Evolutionary conservation across 2,888 invertebrate genomes (phyloP).

Genomic region (Auanema freiburgensis): DNA sequence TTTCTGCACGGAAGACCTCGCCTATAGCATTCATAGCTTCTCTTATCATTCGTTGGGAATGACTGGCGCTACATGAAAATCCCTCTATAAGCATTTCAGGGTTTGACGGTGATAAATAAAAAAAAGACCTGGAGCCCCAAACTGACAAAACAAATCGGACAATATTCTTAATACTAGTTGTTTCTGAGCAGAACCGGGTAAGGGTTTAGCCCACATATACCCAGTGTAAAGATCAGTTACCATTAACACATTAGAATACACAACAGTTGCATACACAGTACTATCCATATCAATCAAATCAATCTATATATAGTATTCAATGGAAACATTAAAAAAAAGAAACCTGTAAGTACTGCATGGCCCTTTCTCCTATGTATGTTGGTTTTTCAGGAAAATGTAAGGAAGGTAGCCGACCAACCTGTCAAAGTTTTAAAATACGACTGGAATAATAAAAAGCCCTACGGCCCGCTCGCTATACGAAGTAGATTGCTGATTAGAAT

Average conservation of each 20-base stretch:
- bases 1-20: constrained; percentile 24
- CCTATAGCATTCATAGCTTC: constrained; percentile 29
- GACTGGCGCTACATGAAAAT: constrained; percentile 18
- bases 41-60: constrained; percentile 25
- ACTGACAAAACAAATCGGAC: constrained; percentile 32
- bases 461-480: background rate
- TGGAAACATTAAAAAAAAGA: background rate
- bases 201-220: constrained; percentile 33
- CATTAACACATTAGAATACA: constrained; percentile 27
- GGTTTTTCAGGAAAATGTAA: constrained; percentile 32
- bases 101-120: background rate
- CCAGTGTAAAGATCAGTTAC: constrained; percentile 24
- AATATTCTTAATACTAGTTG: constrained; percentile 19
- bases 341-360: constrained; percentile 38
- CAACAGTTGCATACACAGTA: constrained; percentile 26
- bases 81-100: constrained; percentile 23
- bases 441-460: no score
- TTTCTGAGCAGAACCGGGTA: constrained; percentile 18
- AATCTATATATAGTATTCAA: constrained; percentile 13
- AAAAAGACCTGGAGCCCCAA: constrained; percentile 27
- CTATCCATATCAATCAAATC: constrained; percentile 35
- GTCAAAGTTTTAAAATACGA: no score
- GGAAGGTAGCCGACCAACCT: constrained; percentile 19
- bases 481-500: background rate
- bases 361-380: constrained; percentile 20